phyloP scores from a whole-genome alignment of 2,797 vertebrate genomes.

The Leuciscus waleckii region DNA sequence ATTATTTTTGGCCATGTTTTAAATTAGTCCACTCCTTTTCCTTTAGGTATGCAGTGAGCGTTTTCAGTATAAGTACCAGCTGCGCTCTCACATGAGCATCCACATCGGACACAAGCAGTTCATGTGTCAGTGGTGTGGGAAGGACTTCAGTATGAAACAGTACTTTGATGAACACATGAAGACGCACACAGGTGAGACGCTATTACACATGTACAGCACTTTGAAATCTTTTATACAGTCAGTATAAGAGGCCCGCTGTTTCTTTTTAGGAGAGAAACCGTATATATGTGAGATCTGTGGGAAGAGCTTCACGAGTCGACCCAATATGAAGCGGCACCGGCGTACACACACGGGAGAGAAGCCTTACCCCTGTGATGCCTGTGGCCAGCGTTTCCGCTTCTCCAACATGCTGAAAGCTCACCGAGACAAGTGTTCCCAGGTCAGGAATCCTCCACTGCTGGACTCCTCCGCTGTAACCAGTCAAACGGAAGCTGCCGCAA shows the following conservation, averaged over 20 bases:
- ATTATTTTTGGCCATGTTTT: neutral
- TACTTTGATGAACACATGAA: slow-evolving; percentile 83
- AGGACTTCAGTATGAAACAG: slow-evolving; percentile 86
- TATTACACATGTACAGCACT: neutral
- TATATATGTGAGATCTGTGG: slow-evolving; percentile 98
- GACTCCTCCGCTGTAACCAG: slow-evolving; percentile 56
- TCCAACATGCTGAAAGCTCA: slow-evolving; percentile 98
- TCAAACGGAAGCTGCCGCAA: neutral
- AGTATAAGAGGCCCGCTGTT: neutral
- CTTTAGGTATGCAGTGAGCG: slow-evolving; percentile 83
- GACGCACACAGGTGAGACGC: slow-evolving; percentile 53
- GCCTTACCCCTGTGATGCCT: slow-evolving; percentile 92
- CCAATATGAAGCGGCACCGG: slow-evolving; percentile 98
- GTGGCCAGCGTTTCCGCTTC: slow-evolving; percentile 94
- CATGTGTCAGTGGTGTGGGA: slow-evolving; percentile 85
- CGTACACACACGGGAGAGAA: slow-evolving; percentile 96
- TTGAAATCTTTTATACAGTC: neutral
- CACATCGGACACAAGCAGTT: slow-evolving; percentile 85
- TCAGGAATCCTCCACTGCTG: slow-evolving; percentile 82
- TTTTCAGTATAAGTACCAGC: slow-evolving; percentile 84
- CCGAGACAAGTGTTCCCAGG: slow-evolving; percentile 92
- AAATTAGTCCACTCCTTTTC: neutral
- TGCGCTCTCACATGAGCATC: slow-evolving; percentile 83
- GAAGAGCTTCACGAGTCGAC: slow-evolving; percentile 97
- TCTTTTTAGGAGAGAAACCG: slow-evolving; percentile 89